A percentile compares a stretch with the other conserved stretches of the same genome.
phyloP scores from a whole-genome alignment of 2,888 invertebrate species.

The Clepsis dumicolana region DNA sequence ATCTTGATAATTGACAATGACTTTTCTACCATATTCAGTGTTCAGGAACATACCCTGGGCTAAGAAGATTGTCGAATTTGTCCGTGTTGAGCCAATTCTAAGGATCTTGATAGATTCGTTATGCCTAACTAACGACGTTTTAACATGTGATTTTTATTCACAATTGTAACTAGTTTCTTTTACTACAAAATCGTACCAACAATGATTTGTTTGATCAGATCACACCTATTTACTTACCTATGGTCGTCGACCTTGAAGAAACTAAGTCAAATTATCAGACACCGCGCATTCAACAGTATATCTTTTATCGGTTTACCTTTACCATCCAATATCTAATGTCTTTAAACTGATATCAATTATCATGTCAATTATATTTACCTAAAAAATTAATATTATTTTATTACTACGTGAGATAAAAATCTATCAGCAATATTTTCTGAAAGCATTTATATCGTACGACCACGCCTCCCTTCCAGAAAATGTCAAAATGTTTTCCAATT shows the following conservation, averaged over 20 bases:
- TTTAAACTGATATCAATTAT: conserved; percentile 7
- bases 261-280: conserved; percentile 10
- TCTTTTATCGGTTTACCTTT: neutral
- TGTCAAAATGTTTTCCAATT: too few relatives aligned
- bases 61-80: too few relatives aligned
- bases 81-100: too few relatives aligned
- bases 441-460: too few relatives aligned
- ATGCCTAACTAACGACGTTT: neutral
- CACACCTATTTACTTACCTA: neutral
- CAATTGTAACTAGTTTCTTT: neutral
- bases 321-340: too few relatives aligned
- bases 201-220: conserved; percentile 1
- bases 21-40: too few relatives aligned
- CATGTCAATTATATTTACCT: neutral
- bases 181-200: conserved; percentile 1
- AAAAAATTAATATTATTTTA: neutral
- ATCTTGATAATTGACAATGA: too few relatives aligned
- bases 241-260: neutral
- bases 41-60: too few relatives aligned
- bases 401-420: too few relatives aligned
- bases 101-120: too few relatives aligned
- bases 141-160: neutral
- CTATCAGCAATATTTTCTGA: too few relatives aligned
- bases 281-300: neutral
- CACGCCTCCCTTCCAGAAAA: too few relatives aligned